Percentiles rank a stretch among this genome's conserved stretches.
These are phyloP conservation scores for Pongo pygmaeus DNA, from an alignment of 2,113 vertebrate genomes.

Conservation along the genomic window DNA sequence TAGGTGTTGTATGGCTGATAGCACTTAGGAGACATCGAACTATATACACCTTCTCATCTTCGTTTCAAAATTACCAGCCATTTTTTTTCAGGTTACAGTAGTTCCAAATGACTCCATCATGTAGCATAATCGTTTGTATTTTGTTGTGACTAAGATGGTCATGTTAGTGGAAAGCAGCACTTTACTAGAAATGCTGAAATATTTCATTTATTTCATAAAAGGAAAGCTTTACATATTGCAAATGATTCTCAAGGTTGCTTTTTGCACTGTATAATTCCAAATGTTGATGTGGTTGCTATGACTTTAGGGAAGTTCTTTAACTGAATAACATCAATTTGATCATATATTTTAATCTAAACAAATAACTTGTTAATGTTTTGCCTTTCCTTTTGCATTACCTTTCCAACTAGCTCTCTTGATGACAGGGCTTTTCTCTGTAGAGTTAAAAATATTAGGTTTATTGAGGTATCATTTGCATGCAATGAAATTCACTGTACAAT, in stretches of 20 bases:
- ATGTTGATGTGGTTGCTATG: conserved; percentile 25
- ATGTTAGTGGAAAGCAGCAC: neutral
- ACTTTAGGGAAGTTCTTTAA: neutral
- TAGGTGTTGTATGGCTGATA: neutral
- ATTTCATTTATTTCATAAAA: neutral
- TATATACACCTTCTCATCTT: conserved; percentile 15
- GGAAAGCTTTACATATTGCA: neutral
- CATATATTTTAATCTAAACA: neutral
- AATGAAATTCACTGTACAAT: neutral
- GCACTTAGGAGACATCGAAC: neutral
- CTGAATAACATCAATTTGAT: neutral
- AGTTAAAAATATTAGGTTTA: neutral
- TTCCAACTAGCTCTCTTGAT: neutral
- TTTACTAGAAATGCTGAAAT: neutral
- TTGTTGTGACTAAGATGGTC: conserved; percentile 2
- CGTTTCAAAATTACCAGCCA: conserved; percentile 19
- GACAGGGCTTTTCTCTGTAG: neutral
- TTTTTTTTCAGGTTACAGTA: conserved; percentile 18
- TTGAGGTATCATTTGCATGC: neutral
- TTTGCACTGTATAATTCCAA: neutral
- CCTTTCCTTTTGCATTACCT: conserved; percentile 21
- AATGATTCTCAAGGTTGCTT: neutral
- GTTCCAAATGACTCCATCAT: neutral
- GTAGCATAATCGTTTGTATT: neutral
- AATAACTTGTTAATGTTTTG: neutral